These are phyloP conservation scores for Megaceryle maxima DNA, from an alignment of 2,113 vertebrate genomes.

Conservation along the genomic window DNA sequence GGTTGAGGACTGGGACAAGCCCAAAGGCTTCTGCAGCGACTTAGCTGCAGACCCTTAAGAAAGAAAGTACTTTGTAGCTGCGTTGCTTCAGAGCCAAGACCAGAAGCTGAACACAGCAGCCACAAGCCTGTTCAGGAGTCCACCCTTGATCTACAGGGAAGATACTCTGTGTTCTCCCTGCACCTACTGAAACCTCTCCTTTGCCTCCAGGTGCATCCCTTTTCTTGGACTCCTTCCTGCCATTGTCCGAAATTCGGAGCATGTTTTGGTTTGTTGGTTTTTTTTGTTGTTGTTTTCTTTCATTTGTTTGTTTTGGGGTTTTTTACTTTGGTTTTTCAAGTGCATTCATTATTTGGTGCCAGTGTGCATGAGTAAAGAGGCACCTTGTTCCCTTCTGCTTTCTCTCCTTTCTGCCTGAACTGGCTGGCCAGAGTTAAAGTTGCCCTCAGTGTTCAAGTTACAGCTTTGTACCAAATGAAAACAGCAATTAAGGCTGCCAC, in stretches of 20 bases:
- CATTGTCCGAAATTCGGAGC: neutral
- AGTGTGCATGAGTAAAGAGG: neutral
- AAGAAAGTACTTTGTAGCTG: neutral
- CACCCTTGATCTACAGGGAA: neutral
- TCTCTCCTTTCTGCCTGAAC: neutral
- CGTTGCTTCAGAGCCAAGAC: neutral
- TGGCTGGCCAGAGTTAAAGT: conserved; percentile 29
- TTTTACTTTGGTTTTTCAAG: neutral
- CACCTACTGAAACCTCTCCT: neutral
- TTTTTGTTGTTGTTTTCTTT: neutral
- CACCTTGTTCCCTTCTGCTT: neutral
- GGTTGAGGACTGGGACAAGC: neutral
- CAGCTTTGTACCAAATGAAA: conserved; percentile 56
- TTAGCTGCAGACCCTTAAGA: neutral
- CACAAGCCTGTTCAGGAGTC: neutral
- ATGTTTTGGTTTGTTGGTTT: too few species aligned
- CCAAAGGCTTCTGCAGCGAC: neutral
- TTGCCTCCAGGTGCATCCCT: neutral
- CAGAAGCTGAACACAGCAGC: neutral
- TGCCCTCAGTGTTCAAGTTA: conserved; percentile 33
- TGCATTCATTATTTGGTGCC: neutral
- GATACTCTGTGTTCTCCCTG: neutral
- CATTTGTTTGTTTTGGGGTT: too few species aligned
- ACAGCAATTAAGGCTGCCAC: conserved; percentile 70
- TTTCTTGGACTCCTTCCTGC: neutral